phyloP scores from a whole-genome alignment of 2,113 vertebrate species.

The Tenrec ecaudatus region DNA sequence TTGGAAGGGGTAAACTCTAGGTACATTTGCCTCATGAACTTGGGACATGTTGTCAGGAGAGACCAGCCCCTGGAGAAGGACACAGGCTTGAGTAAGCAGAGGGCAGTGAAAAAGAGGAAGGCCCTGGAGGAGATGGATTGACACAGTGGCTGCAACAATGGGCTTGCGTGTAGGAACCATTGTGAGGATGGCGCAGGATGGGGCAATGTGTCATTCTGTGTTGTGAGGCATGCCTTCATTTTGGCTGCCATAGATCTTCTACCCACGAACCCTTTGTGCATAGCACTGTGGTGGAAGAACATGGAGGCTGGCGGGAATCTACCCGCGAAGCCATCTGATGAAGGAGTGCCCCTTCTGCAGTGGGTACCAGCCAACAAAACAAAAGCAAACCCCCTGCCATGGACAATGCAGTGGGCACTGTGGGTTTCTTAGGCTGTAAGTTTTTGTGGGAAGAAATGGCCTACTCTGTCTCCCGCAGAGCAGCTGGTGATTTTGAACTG shows the following conservation, averaged over 20 bases:
- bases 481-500: no score
- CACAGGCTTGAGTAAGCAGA: no score
- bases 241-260: neutral
- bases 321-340: neutral
- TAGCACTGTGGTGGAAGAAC: neutral
- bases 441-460: no score
- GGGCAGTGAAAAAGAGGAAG: neutral
- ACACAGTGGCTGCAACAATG: no score
- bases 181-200: neutral
- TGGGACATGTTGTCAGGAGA: no score
- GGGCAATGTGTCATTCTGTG: neutral
- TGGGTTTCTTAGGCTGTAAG: no score
- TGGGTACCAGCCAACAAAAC: neutral
- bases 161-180: neutral
- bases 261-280: neutral
- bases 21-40: neutral
- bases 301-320: neutral
- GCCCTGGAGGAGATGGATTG: no score
- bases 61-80: no score
- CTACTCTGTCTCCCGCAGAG: no score
- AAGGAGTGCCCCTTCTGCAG: neutral
- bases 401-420: no score
- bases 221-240: neutral
- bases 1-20: neutral
- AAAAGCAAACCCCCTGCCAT: no score